These are phyloP conservation scores for Syngnathus typhle DNA, from an alignment of 2,113 vertebrate species.

Conservation along the genomic window DNA sequence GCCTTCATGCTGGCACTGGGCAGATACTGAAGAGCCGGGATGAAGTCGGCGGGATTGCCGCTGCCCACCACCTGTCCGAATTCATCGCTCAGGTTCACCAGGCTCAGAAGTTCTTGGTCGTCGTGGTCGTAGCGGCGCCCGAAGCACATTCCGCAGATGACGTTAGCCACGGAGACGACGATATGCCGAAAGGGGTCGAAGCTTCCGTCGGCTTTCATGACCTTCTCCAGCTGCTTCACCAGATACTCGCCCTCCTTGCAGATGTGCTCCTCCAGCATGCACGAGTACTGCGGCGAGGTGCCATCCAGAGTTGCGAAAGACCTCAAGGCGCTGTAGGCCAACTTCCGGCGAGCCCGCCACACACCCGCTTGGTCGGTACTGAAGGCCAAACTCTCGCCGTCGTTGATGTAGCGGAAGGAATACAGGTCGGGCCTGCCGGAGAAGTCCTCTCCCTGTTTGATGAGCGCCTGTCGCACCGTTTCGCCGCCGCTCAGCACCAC, in stretches of 20 bases:
- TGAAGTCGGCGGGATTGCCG: slow-evolving; percentile 82
- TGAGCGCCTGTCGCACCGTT: slow-evolving; percentile 78
- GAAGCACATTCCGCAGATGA: slow-evolving; percentile 86
- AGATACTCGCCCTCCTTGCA: slow-evolving; percentile 72
- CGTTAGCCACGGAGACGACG: slow-evolving; percentile 81
- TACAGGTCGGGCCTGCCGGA: slow-evolving; percentile 78
- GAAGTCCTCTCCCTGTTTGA: slow-evolving; percentile 84
- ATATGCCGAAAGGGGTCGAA: slow-evolving; percentile 79
- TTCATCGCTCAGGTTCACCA: slow-evolving; percentile 71
- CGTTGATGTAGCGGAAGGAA: slow-evolving; percentile 61
- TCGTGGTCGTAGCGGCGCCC: slow-evolving; percentile 75
- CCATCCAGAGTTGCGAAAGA: slow-evolving; percentile 62
- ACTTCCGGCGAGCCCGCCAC: slow-evolving; percentile 70
- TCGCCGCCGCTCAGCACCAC: slow-evolving; percentile 81
- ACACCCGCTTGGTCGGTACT: slow-evolving; percentile 61
- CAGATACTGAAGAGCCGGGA: slow-evolving; percentile 77
- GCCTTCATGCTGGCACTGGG: slow-evolving; percentile 70
- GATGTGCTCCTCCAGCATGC: slow-evolving; percentile 75
- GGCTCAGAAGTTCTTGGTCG: slow-evolving; percentile 72
- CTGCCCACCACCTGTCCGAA: slow-evolving; percentile 65
- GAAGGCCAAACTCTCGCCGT: slow-evolving; percentile 77
- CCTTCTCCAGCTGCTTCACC: slow-evolving; percentile 56
- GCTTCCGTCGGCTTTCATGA: slow-evolving; percentile 64
- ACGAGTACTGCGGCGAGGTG: slow-evolving; percentile 51
- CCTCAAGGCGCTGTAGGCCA: slow-evolving; percentile 75